Conservation (phyloP, 2,888 invertebrate species). For the Pteria penguin region DNA sequence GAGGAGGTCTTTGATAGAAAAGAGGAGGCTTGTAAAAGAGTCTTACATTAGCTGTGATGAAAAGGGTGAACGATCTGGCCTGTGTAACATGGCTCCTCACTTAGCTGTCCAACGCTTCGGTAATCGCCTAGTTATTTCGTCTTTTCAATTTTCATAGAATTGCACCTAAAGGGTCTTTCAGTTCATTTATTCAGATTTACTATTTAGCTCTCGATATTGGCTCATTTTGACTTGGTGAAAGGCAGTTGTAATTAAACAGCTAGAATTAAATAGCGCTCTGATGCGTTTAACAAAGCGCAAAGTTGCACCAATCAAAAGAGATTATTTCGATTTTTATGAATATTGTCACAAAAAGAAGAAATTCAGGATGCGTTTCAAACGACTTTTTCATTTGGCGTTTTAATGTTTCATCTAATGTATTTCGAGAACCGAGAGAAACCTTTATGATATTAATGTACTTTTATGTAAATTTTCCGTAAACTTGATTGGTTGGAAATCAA, state of each 20-base stretch:
- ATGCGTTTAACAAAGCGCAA: slow-evolving; percentile 23
- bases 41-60: not conserved
- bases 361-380: too few species aligned
- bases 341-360: too few species aligned
- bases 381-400: too few species aligned
- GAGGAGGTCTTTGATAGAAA: not conserved
- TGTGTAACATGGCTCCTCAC: not conserved
- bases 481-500: too few species aligned
- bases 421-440: too few species aligned
- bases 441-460: too few species aligned
- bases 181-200: slow-evolving; percentile 33
- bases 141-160: slow-evolving; percentile 15
- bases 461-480: too few species aligned
- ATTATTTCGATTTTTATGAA: too few species aligned
- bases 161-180: slow-evolving; percentile 25
- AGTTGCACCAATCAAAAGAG: not conserved
- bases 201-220: slow-evolving; percentile 29
- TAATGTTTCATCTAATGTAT: too few species aligned
- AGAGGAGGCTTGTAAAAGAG: not conserved
- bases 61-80: not conserved
- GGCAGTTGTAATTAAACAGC: slow-evolving; percentile 38
- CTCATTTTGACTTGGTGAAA: slow-evolving; percentile 26
- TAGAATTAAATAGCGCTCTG: slow-evolving; percentile 24
- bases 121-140: not conserved
- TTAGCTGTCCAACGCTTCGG: not conserved